Evolutionary conservation across 2,888 invertebrate genomes (phyloP).

Genomic region (Latrodectus elegans): DNA sequence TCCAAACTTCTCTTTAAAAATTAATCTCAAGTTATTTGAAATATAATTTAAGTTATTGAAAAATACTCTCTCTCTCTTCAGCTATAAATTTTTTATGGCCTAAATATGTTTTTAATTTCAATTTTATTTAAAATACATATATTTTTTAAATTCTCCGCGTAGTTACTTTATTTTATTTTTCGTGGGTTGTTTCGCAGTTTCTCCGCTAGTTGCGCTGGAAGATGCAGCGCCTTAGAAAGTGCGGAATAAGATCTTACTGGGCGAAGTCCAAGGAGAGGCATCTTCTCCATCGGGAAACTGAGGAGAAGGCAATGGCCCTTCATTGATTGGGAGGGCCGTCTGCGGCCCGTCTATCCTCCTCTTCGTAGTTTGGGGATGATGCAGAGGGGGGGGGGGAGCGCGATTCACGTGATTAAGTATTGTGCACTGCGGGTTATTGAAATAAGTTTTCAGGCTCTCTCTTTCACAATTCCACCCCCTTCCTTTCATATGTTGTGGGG

Average conservation of each 20-base stretch:
- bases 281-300: conserved; percentile 6
- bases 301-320: conserved; percentile 45
- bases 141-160: no score
- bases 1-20: no score
- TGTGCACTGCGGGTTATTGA: conserved; percentile 54
- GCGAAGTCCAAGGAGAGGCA: neutral
- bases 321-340: conserved; percentile 52
- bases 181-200: no score
- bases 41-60: no score
- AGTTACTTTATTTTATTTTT: no score
- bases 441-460: conserved; percentile 25
- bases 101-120: no score
- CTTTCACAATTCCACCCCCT: conserved; percentile 14
- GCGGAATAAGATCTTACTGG: neutral
- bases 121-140: no score
- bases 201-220: neutral
- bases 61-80: no score
- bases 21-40: no score
- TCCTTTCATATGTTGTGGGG: neutral
- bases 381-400: neutral
- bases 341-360: conserved; percentile 31
- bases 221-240: neutral
- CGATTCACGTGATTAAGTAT: conserved; percentile 48
- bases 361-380: neutral
- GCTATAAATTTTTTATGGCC: no score